Percentiles rank a stretch among this genome's conserved stretches.
phyloP scores from a whole-genome alignment of 2,797 vertebrate genomes.

The Zenarchopterus dispar region DNA sequence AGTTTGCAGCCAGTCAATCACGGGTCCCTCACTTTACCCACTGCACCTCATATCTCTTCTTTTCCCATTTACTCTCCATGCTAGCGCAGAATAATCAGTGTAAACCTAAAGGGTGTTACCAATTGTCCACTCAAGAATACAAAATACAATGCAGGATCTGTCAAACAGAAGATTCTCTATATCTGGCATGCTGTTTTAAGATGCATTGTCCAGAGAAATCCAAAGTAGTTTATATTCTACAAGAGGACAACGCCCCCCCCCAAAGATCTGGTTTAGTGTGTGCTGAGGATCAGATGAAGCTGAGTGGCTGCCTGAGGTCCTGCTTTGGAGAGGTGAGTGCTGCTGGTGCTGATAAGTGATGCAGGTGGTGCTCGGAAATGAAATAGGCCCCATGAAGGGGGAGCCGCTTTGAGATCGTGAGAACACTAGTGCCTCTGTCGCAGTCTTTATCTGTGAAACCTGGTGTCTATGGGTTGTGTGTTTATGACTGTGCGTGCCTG shows the following conservation, averaged over 20 bases:
- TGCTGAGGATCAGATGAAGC: conserved; percentile 28
- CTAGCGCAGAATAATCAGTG: conserved; percentile 20
- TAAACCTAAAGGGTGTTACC: conserved; percentile 33
- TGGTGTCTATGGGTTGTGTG: conserved; percentile 31
- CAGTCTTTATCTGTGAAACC: conserved; percentile 55
- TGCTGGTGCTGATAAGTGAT: conserved; percentile 60
- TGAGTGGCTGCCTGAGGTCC: conserved; percentile 32
- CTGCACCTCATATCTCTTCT: conserved; percentile 44
- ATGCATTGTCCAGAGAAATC: not conserved
- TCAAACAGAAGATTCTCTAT: conserved; percentile 9
- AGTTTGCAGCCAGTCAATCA: conserved; percentile 69
- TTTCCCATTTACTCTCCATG: conserved; percentile 32
- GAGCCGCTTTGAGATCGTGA: conserved; percentile 35
- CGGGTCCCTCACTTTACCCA: conserved; percentile 39
- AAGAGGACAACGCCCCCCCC: conserved; percentile 19
- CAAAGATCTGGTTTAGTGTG: conserved; percentile 9
- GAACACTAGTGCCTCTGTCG: conserved; percentile 64
- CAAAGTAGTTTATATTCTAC: conserved; percentile 6
- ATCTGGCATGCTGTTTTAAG: conserved; percentile 16
- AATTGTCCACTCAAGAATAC: conserved; percentile 25
- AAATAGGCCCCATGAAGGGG: conserved; percentile 31
- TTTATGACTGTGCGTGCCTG: conserved; percentile 24
- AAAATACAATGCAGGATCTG: conserved; percentile 28
- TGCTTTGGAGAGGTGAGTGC: conserved; percentile 43
- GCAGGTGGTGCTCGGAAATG: conserved; percentile 66